A percentile compares a stretch with the other conserved stretches of the same genome.
Evolutionary conservation across 2,797 vertebrate species (phyloP).

Genomic region (Podargus strigoides): DNA sequence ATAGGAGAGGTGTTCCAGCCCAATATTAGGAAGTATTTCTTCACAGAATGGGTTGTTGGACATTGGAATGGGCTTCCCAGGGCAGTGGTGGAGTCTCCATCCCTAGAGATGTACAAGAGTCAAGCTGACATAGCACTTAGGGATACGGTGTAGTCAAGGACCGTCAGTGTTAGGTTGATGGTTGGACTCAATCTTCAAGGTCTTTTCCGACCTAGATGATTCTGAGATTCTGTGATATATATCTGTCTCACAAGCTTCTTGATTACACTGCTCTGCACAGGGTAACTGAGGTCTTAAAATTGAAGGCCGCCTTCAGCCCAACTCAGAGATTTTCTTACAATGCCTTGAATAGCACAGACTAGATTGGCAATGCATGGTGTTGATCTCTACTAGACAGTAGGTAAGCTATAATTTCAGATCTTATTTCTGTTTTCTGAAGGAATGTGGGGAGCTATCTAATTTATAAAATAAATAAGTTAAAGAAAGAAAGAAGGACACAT

Average conservation of each 20-base stretch:
- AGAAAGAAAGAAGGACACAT: background rate
- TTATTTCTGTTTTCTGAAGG: background rate
- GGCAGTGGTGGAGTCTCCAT: no score
- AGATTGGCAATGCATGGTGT: background rate
- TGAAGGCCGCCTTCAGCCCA: background rate
- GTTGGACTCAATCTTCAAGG: no score
- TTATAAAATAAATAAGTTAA: background rate
- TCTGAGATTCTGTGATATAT: no score
- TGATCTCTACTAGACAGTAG: background rate
- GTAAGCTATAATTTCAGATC: background rate
- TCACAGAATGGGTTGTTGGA: no score
- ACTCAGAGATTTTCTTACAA: background rate
- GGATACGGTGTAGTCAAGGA: no score
- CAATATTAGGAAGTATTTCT: no score
- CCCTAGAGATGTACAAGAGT: no score
- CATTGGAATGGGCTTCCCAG: no score
- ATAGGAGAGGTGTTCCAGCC: no score
- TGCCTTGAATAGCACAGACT: background rate
- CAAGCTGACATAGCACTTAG: no score
- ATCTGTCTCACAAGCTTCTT: background rate
- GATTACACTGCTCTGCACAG: background rate
- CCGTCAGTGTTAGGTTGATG: no score
- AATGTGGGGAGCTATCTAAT: background rate
- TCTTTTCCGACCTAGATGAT: no score
- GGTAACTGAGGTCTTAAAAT: background rate